These are phyloP conservation scores for Megalonaias nervosa DNA, from an alignment of 1,140 invertebrate species.

Conservation along the genomic window DNA sequence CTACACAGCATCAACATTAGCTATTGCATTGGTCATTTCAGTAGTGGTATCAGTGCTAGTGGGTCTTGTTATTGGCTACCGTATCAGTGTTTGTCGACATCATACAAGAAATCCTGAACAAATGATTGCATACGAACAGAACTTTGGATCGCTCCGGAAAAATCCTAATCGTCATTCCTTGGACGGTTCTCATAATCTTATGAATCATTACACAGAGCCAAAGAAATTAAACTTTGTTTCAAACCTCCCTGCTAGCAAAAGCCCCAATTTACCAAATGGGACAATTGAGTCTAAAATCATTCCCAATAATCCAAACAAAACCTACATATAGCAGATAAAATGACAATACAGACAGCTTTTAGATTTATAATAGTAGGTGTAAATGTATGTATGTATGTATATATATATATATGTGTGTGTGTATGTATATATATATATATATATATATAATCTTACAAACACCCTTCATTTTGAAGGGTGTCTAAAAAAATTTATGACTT, in stretches of 20 bases:
- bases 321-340: slow-evolving; percentile 28
- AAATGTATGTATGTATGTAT: no score
- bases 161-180: slow-evolving; percentile 26
- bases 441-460: no score
- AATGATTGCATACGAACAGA: slow-evolving; percentile 30
- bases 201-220: slow-evolving; percentile 15
- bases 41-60: slow-evolving; percentile 22
- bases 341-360: background rate
- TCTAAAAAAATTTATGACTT: no score
- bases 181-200: slow-evolving; percentile 19
- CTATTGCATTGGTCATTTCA: slow-evolving; percentile 16
- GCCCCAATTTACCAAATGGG: slow-evolving; percentile 28
- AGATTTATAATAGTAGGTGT: no score
- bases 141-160: slow-evolving; percentile 31
- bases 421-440: no score
- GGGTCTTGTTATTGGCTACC: slow-evolving; percentile 30
- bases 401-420: no score
- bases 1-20: slow-evolving; percentile 23
- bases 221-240: slow-evolving; percentile 16
- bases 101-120: slow-evolving; percentile 29
- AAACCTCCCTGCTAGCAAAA: slow-evolving; percentile 13
- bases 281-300: slow-evolving; percentile 24
- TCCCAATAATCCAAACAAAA: slow-evolving; percentile 24
- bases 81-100: slow-evolving; percentile 24
- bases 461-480: no score